A percentile compares a stretch with the other conserved stretches of the same genome.
Conservation (phyloP, 2,113 vertebrate genomes). For the Lophochroa leadbeateri region DNA sequence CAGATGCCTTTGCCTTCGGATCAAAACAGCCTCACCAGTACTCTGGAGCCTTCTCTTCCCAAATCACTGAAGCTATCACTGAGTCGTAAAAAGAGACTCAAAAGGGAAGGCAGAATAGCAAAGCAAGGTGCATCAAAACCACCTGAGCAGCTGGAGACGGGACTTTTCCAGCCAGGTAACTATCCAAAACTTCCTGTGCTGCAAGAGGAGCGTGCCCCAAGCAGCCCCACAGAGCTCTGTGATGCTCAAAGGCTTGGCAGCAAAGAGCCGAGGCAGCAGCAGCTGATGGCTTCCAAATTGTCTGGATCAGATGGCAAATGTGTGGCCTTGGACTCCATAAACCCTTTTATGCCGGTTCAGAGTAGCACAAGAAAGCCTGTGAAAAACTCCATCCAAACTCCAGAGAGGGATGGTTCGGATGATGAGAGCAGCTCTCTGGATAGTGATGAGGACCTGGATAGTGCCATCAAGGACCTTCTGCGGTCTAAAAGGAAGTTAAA, state of each 20-base stretch:
- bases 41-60: neutral
- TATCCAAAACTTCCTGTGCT: neutral
- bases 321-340: neutral
- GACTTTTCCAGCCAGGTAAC: neutral
- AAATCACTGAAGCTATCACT: slow-evolving; percentile 63
- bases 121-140: neutral
- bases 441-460: slow-evolving; percentile 94
- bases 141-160: neutral
- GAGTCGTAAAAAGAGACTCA: slow-evolving; percentile 73
- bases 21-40: neutral
- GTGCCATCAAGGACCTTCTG: slow-evolving; percentile 91
- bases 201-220: neutral
- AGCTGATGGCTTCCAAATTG: neutral
- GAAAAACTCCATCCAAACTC: neutral
- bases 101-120: slow-evolving; percentile 5
- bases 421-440: slow-evolving; percentile 97
- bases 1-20: slow-evolving; percentile 4
- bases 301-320: neutral
- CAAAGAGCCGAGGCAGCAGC: neutral
- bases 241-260: neutral
- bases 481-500: slow-evolving; percentile 88
- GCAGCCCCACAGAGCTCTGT: neutral
- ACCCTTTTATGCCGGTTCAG: neutral
- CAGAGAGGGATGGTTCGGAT: slow-evolving; percentile 62
- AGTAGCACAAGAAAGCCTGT: neutral